Conservation (phyloP, 2,113 vertebrate genomes). For the Pyxicephalus adspersus region DNA sequence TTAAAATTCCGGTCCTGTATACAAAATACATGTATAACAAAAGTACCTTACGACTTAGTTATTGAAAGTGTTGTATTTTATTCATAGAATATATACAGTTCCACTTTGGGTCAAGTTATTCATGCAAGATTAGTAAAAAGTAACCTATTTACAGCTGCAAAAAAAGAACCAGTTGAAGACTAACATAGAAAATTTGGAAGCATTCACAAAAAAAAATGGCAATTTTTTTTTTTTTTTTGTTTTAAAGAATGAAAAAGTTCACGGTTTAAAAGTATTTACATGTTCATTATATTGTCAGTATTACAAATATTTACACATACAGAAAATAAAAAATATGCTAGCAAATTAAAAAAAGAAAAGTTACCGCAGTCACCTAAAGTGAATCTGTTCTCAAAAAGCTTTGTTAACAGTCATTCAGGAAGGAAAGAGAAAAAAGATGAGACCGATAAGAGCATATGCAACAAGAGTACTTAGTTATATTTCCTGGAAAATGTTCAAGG, state of each 20-base stretch:
- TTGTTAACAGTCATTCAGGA: too few relatives aligned
- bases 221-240: slow-evolving; percentile 42
- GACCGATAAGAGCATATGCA: too few relatives aligned
- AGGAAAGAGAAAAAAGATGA: too few relatives aligned
- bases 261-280: slow-evolving; percentile 59
- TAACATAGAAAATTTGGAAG: slow-evolving; percentile 65
- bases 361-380: neutral
- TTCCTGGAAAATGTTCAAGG: too few relatives aligned
- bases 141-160: slow-evolving; percentile 74
- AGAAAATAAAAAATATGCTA: neutral
- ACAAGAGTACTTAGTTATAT: too few relatives aligned
- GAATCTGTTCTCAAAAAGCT: too few relatives aligned
- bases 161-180: slow-evolving; percentile 64
- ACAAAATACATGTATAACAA: too few relatives aligned
- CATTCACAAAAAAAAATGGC: slow-evolving; percentile 64
- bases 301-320: slow-evolving; percentile 58
- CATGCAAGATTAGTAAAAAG: slow-evolving; percentile 76
- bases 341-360: neutral
- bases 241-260: slow-evolving; percentile 53
- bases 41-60: neutral
- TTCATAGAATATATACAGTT: slow-evolving; percentile 46
- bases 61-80: slow-evolving; percentile 43
- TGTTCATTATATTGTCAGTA: slow-evolving; percentile 56
- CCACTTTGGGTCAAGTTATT: slow-evolving; percentile 11
- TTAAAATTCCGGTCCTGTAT: too few relatives aligned